Base-by-base conservation (phyloP, 2,797 vertebrate genomes). In the Chiroxiphia lanceolata region DNA sequence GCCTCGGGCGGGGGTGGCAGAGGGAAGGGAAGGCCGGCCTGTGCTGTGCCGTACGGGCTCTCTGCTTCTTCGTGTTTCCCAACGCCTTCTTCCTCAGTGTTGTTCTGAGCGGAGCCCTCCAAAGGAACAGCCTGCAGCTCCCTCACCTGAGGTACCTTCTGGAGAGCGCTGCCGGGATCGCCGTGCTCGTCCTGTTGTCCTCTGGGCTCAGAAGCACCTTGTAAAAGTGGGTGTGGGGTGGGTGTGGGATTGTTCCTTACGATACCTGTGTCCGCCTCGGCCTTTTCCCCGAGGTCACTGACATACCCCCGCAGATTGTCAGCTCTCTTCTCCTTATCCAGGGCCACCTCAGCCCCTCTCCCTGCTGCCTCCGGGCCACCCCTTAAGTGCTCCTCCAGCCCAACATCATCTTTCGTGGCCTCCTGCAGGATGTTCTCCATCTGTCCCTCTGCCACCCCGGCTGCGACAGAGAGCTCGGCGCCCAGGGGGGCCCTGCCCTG, bases 361-460 rank as follows among this genome's bases (percentile, higher is more conserved):
- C 83, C 89, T 84, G 12, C 65, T 8, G 68, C 11, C 67, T 96
- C 96, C 9, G 76, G 83, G 15, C 38, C 26, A 25, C 57, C 56
- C 69, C 68, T 97, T 42, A 78, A 72, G 48, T 94, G 95, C 74
- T 97, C 97, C 94, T 98, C 98, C 79, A 91, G 45, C 47, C 97
- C 96, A 4, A 97, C 97, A 17, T 99, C 99, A 63, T 99, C 99
- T 89, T 99, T 98, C 10, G 98, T 99, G 84, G 99, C 99, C 96
- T 99, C 99, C 94, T 99, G 99, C 61, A 99, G 98, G 95, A 99
- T 99, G 96, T 99, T 99, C 95, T 99, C 99, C 98, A 99, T 99
- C 97, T 99, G 99, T 23, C 98, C 98, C 95, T 99, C 98, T 0
- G 98, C 98, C 92, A 99, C 98, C 6, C 98, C 98, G 29, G 98